These are phyloP conservation scores for Sturnira hondurensis DNA, from an alignment of 2,113 vertebrate species.

Conservation along the genomic window DNA sequence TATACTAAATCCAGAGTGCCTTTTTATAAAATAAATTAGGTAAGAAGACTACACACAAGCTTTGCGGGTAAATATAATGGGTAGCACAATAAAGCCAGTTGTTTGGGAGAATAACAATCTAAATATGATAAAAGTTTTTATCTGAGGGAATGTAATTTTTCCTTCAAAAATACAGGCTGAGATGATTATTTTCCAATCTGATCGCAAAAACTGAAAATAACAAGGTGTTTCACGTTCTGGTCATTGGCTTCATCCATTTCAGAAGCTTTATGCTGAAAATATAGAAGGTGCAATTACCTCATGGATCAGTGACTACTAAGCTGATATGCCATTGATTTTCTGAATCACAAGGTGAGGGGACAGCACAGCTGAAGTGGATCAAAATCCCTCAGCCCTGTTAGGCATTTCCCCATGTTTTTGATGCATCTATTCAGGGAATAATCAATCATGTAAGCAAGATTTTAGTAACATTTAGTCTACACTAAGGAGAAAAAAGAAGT, in stretches of 20 bases:
- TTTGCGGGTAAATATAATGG: neutral
- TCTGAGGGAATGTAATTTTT: constrained; percentile 30
- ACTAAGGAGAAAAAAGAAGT: neutral
- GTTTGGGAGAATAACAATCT: neutral
- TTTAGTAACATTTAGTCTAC: neutral
- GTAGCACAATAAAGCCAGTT: neutral
- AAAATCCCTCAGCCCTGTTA: constrained; percentile 42
- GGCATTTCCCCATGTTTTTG: neutral
- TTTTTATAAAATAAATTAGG: neutral
- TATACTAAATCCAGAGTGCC: neutral
- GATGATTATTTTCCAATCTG: neutral
- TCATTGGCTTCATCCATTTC: constrained; percentile 37
- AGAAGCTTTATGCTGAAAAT: constrained; percentile 59
- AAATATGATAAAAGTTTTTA: neutral
- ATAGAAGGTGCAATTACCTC: constrained; percentile 55
- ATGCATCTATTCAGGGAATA: neutral
- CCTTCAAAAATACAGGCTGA: constrained; percentile 45
- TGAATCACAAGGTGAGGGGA: constrained; percentile 38
- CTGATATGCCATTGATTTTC: constrained; percentile 56
- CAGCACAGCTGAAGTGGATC: constrained; percentile 52
- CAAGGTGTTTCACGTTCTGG: constrained; percentile 30
- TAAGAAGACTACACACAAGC: neutral
- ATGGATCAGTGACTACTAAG: constrained; percentile 47
- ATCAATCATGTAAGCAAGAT: neutral
- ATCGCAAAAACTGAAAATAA: constrained; percentile 4